These are phyloP conservation scores for Aplysia californica DNA, from an alignment of 1,140 invertebrate genomes.

Conservation along the genomic window DNA sequence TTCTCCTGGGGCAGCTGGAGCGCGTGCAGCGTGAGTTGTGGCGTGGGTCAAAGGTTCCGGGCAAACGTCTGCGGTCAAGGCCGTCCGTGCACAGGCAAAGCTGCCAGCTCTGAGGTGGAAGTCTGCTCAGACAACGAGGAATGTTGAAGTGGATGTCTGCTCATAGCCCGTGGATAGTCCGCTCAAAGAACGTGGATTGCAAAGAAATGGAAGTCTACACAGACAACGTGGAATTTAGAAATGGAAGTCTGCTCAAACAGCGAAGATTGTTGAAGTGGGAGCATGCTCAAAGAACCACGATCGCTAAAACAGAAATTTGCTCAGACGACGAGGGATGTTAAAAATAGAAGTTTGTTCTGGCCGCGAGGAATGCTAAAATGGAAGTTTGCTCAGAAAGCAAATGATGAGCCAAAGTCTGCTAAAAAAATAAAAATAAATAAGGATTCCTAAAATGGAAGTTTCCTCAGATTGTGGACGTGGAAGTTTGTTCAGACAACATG, in stretches of 20 bases:
- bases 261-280: background rate
- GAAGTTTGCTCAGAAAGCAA: too few relatives aligned
- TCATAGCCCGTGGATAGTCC: too few relatives aligned
- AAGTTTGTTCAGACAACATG: too few relatives aligned
- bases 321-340: background rate
- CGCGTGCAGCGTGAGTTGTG: conserved; percentile 16
- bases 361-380: background rate
- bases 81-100: conserved; percentile 6
- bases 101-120: conserved; percentile 6
- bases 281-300: too few relatives aligned
- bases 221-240: background rate
- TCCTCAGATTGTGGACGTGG: too few relatives aligned
- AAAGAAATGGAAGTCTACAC: too few relatives aligned
- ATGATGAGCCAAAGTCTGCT: too few relatives aligned
- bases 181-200: too few relatives aligned
- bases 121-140: background rate
- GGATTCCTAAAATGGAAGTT: too few relatives aligned
- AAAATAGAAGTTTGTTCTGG: conserved; percentile 7
- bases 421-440: too few relatives aligned
- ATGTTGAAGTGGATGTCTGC: too few relatives aligned
- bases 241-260: background rate
- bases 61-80: background rate
- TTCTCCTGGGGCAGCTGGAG: conserved; percentile 19
- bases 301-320: too few relatives aligned
- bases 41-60: conserved; percentile 19